Conservation (phyloP, 2,888 invertebrate species). For the Glaucopsyche alexis region DNA sequence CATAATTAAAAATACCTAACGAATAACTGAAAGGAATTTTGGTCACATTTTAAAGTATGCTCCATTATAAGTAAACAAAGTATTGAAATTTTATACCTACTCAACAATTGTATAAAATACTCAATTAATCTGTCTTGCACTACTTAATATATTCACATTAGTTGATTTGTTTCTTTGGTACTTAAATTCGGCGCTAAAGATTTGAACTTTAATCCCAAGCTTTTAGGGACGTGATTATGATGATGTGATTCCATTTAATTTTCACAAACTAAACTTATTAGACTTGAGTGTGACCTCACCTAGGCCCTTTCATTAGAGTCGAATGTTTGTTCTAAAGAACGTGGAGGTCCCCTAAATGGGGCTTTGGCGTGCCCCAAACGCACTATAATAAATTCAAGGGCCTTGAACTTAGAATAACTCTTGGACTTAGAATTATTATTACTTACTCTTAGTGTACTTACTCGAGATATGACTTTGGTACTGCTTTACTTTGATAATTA, state of each 20-base stretch:
- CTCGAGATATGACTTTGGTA: neutral
- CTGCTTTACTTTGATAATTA: neutral
- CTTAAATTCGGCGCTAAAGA: too few species aligned
- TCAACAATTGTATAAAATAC: too few species aligned
- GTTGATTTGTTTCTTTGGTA: too few species aligned
- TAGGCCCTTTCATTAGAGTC: conserved; percentile 19
- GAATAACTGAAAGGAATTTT: too few species aligned
- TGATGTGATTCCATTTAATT: conserved; percentile 5
- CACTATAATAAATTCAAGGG: neutral
- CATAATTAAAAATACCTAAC: too few species aligned
- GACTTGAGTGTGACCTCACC: conserved; percentile 9
- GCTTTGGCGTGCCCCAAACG: conserved; percentile 26
- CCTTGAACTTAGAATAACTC: conserved; percentile 18
- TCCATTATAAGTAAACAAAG: too few species aligned
- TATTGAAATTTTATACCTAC: too few species aligned
- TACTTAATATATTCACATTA: too few species aligned
- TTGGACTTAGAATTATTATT: conserved; percentile 5
- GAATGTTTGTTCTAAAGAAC: conserved; percentile 25
- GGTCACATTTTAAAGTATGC: too few species aligned
- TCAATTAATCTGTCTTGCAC: too few species aligned
- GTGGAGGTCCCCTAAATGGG: conserved; percentile 24
- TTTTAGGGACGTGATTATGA: neutral
- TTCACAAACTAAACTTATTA: conserved; percentile 13
- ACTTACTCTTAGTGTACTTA: neutral
- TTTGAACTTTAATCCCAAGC: neutral